Percentiles rank a stretch among this genome's conserved stretches.
phyloP scores from a whole-genome alignment of 2,113 vertebrate genomes.

The Takifugu flavidus region DNA sequence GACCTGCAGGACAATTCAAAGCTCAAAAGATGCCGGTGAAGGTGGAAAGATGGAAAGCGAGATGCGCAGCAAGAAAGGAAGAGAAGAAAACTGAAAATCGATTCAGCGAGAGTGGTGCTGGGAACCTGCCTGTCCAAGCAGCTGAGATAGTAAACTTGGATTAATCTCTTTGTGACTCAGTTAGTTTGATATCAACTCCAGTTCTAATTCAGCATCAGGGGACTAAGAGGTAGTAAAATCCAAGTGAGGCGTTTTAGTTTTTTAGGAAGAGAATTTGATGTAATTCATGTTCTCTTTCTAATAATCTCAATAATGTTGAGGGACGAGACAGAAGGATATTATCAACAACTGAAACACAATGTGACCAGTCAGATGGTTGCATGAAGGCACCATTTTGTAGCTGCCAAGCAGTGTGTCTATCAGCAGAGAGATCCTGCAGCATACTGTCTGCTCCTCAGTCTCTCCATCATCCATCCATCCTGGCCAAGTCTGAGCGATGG shows the following conservation, averaged over 20 bases:
- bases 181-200: slow-evolving; percentile 56
- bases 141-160: slow-evolving; percentile 68
- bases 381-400: slow-evolving; percentile 65
- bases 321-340: background rate
- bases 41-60: slow-evolving; percentile 45
- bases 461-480: slow-evolving; percentile 54
- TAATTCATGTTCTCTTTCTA: background rate
- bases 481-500: slow-evolving; percentile 67
- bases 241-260: background rate
- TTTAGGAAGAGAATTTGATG: too few species aligned
- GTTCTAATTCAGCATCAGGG: slow-evolving; percentile 34
- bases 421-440: slow-evolving; percentile 57
- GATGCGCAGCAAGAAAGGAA: slow-evolving; percentile 42
- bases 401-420: slow-evolving; percentile 56
- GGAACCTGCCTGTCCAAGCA: slow-evolving; percentile 61
- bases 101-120: slow-evolving; percentile 56
- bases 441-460: slow-evolving; percentile 63
- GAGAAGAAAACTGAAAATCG: slow-evolving; percentile 73
- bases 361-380: slow-evolving; percentile 48
- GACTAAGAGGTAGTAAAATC: slow-evolving; percentile 8
- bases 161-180: slow-evolving; percentile 66
- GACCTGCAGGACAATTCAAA: slow-evolving; percentile 70
- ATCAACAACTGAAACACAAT: slow-evolving; percentile 1
- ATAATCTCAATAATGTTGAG: background rate
- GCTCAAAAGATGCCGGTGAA: slow-evolving; percentile 56